Percentiles rank a stretch among this genome's conserved stretches.
These are phyloP conservation scores for Cricetomys ansorgei DNA, from an alignment of 2,113 vertebrate species.

Conservation along the genomic window DNA sequence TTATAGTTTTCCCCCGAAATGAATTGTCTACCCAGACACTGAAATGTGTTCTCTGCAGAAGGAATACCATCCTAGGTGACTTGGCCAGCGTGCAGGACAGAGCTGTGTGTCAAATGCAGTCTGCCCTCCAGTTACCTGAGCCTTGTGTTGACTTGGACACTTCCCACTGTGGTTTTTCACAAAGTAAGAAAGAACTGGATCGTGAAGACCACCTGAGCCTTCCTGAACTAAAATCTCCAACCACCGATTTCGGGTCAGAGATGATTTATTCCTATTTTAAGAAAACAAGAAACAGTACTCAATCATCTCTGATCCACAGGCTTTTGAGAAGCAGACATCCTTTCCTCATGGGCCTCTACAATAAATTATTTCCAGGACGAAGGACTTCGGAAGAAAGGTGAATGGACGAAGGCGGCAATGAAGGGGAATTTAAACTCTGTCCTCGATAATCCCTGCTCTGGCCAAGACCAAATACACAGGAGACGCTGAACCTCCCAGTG, in stretches of 20 bases:
- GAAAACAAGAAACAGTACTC: neutral
- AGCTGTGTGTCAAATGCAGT: neutral
- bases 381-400: neutral
- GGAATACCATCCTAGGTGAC: accelerated
- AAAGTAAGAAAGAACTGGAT: accelerated
- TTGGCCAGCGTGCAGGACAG: accelerated
- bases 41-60: accelerated
- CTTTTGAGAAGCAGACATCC: neutral
- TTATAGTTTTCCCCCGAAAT: accelerated
- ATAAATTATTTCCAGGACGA: neutral
- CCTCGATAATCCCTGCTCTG: too few relatives aligned
- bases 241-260: accelerated
- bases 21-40: accelerated
- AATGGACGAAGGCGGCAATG: accelerated
- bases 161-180: accelerated
- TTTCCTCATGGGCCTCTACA: neutral
- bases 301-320: neutral
- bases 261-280: neutral
- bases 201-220: accelerated
- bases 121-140: neutral
- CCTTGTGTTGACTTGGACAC: accelerated
- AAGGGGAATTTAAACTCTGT: neutral
- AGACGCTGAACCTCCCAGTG: neutral
- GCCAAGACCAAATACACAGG: neutral
- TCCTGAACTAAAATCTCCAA: too few relatives aligned